phyloP scores from a whole-genome alignment of 2,888 invertebrate species.

The Amorpha juglandis region DNA sequence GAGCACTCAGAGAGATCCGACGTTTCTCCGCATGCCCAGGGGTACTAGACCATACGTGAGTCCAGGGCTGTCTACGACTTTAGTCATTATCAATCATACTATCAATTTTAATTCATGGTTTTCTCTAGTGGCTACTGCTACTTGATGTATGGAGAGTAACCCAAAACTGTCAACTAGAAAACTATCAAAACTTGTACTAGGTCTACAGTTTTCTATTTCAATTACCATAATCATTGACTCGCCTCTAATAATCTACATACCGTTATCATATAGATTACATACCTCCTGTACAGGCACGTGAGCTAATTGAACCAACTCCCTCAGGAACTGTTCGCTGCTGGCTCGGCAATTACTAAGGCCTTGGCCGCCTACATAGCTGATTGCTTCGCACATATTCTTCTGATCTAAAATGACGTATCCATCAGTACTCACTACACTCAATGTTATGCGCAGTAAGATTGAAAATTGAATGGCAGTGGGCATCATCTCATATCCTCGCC shows the following conservation, averaged over 20 bases:
- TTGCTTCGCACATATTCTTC: not conserved
- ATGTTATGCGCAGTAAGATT: not conserved
- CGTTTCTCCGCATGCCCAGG: too few relatives aligned
- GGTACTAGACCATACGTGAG: too few relatives aligned
- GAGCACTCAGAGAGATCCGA: too few relatives aligned
- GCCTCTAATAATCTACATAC: not conserved
- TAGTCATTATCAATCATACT: too few relatives aligned
- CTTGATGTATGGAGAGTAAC: too few relatives aligned
- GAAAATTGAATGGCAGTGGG: not conserved
- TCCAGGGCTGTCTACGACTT: too few relatives aligned
- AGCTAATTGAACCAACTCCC: conserved; percentile 30
- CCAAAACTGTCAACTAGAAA: too few relatives aligned
- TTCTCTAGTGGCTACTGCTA: too few relatives aligned
- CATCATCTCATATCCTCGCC: not conserved
- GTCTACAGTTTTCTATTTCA: too few relatives aligned
- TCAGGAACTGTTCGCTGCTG: conserved; percentile 31
- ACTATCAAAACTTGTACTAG: too few relatives aligned
- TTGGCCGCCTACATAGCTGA: conserved; percentile 31
- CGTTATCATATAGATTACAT: not conserved
- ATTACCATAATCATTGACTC: not conserved
- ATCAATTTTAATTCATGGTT: too few relatives aligned
- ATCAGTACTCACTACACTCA: not conserved
- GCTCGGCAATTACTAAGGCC: conserved; percentile 36
- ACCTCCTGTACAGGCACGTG: conserved; percentile 2
- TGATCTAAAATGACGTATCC: not conserved